A percentile compares a stretch with the other conserved stretches of the same genome.
These are phyloP conservation scores for Acromyrmex echinatior DNA, from an alignment of 1,140 invertebrate species.

Conservation along the genomic window DNA sequence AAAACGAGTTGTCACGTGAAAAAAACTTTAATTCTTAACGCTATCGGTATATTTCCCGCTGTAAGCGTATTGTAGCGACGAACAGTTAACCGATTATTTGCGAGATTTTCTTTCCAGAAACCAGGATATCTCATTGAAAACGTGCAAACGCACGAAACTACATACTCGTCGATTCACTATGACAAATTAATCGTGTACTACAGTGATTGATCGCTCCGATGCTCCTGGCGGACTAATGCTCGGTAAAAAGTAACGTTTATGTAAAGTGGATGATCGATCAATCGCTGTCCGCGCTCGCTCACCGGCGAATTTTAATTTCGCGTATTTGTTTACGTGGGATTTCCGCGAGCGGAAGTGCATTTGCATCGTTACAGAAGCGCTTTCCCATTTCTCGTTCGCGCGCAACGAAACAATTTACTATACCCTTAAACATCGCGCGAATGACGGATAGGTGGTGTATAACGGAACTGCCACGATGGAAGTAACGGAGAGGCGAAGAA, in stretches of 20 bases:
- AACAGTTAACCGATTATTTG: slow-evolving; percentile 14
- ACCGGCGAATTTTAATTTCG: slow-evolving; percentile 61
- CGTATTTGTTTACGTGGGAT: slow-evolving; percentile 57
- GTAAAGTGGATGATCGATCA: slow-evolving; percentile 64
- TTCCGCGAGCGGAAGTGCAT: slow-evolving; percentile 42
- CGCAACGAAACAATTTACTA: slow-evolving; percentile 62
- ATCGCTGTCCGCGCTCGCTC: slow-evolving; percentile 56
- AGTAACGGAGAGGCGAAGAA: slow-evolving; percentile 36
- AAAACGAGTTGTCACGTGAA: not conserved
- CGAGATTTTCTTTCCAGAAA: not conserved
- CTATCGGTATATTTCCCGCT: not conserved
- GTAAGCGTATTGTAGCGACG: slow-evolving; percentile 8
- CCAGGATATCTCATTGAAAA: not conserved
- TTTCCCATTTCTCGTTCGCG: not conserved
- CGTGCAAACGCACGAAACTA: slow-evolving; percentile 28
- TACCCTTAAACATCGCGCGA: slow-evolving; percentile 52
- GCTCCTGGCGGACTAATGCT: slow-evolving; percentile 57
- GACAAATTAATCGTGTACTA: slow-evolving; percentile 64
- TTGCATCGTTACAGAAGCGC: slow-evolving; percentile 51
- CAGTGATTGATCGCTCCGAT: slow-evolving; percentile 58
- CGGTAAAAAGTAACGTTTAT: slow-evolving; percentile 64
- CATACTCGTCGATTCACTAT: slow-evolving; percentile 49
- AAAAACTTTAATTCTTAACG: slow-evolving; percentile 1
- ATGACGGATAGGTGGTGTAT: slow-evolving; percentile 51
- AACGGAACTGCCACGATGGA: slow-evolving; percentile 18